Base-by-base conservation (phyloP, 2,113 vertebrate species). In the Chionodraco myersi region DNA sequence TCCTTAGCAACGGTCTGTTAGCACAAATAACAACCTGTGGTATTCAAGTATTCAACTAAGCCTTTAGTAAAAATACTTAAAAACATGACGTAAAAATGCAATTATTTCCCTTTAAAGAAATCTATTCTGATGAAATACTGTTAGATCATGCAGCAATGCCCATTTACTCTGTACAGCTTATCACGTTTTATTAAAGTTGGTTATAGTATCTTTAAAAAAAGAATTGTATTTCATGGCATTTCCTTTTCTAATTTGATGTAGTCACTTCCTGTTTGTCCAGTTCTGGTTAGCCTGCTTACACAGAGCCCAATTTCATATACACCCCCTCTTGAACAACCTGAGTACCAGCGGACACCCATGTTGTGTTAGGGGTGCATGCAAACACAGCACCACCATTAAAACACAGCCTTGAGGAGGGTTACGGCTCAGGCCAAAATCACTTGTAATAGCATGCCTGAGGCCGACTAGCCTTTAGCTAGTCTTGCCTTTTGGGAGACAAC, bases 361-460 rank as follows among this genome's bases (percentile, higher is more conserved):
- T 63, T 82, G 65, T 54, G 63, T 79, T 72, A 8, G 30, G 64
- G 72, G 34, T 65, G 54, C n/a, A 41, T 34, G 16, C 2, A 14
- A 15, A 60, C 44, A 79, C 44, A 79, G 6, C 67, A 67, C 65
- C 48, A 23, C 68, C 80, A 88, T 86, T 81, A 86, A 89, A 90
- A 75, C 69, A 36, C 77, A 13, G 80, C 87, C 80, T 77, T 5
- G 6, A 67, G 85, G 56, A 10, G 45, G 48, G 58, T 74, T 30
- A 70, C 0, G 4, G 18, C 76, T 76, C 64, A 68, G 76, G 65
- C 53, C 47, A 77, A 44, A 64, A 58, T 64, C 60, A 41, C 77
- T 59, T 79, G 68, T 89, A 85, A 89, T 77, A 77, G 64, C 12
- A 36, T 21, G 80, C 86, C 80, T 72, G 53, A 66, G 75, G 82